Base-by-base conservation (phyloP, 2,888 invertebrate genomes). In the Mesodorylaimus sp. region DNA sequence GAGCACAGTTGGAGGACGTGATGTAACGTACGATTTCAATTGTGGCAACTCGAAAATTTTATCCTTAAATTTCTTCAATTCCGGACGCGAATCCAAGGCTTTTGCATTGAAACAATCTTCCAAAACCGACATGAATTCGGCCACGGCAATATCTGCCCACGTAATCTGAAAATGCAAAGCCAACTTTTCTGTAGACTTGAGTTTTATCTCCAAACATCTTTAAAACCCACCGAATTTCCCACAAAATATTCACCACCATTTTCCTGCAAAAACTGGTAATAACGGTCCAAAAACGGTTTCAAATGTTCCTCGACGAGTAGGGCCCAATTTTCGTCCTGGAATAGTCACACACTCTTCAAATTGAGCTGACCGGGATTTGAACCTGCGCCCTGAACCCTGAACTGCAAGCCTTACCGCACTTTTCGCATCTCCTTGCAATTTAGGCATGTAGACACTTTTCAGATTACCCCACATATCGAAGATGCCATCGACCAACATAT, bases 71-170 rank as follows among this genome's bases (percentile, higher is more conserved):
- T 39, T 7, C 7, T 7, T 21, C 41, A 39, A 39, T 7, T 39
- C n/a, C 21, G 10, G 10, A 21, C 21, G 41, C 7, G n/a, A 13
- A 21, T 10, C 21, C 41, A 39, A 36, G 23, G 45, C 55, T 1
- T 45, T 64, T 73, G 80, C 83, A 70, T 60, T 59, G 47, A 57
- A 59, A 49, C 56, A 57, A 25, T 51, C 52, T 45, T 54, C 55
- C 46, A 59, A 59, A n/a, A 59, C 53, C 10, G 57, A 57, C 23
- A 60, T 37, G 23, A 57, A 52, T 48, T 60, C 60, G 37, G 59
- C 54, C 2, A 60, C 54, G 13, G 53, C 54, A 32, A 60, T 56
- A 51, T 60, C 60, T 5, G 59, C 60, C 57, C 57, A 58, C 19
- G 58, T 50, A 27, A 57, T 52, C 57, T 57, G 52, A 47, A 58